These are phyloP conservation scores for Leptinotarsa haldemani DNA, from an alignment of 2,888 invertebrate genomes.

Conservation along the genomic window DNA sequence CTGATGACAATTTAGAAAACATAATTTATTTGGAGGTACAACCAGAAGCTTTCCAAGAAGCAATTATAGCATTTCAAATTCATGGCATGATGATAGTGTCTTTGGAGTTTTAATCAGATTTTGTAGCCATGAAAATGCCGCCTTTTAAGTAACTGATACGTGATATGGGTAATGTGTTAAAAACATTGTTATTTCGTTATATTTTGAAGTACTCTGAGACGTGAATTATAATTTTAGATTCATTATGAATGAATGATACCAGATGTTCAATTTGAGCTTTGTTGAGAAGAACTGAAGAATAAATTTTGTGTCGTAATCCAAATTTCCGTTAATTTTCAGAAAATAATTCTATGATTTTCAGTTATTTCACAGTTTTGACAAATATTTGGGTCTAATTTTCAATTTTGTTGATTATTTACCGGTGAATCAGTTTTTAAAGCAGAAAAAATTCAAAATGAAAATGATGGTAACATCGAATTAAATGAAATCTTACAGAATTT, in stretches of 20 bases:
- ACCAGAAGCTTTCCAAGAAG: constrained; percentile 37
- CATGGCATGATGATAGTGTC: constrained; percentile 36
- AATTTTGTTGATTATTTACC: too few relatives aligned
- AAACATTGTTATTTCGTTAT: constrained; percentile 45
- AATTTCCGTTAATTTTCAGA: too few relatives aligned
- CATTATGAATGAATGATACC: neutral
- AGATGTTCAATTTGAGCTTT: neutral
- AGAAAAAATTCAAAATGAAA: too few relatives aligned
- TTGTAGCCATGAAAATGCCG: constrained; percentile 40
- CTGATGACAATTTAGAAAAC: constrained; percentile 14
- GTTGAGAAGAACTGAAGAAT: too few relatives aligned
- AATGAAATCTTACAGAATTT: too few relatives aligned
- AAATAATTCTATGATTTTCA: too few relatives aligned
- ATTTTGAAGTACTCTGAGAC: constrained; percentile 38
- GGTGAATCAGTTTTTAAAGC: too few relatives aligned
- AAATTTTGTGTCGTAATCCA: too few relatives aligned
- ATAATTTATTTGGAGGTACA: constrained; percentile 18
- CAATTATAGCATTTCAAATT: constrained; percentile 44
- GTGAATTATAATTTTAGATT: constrained; percentile 21
- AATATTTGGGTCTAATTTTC: too few relatives aligned
- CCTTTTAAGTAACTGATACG: constrained; percentile 43
- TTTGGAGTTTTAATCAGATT: constrained; percentile 44
- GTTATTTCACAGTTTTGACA: too few relatives aligned
- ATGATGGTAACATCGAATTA: too few relatives aligned
- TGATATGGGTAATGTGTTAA: constrained; percentile 48